Evolutionary conservation across 2,113 vertebrate species (phyloP), one percentile per base, ranked within the genome.

Genomic region (Toxotes chatareus): DNA sequence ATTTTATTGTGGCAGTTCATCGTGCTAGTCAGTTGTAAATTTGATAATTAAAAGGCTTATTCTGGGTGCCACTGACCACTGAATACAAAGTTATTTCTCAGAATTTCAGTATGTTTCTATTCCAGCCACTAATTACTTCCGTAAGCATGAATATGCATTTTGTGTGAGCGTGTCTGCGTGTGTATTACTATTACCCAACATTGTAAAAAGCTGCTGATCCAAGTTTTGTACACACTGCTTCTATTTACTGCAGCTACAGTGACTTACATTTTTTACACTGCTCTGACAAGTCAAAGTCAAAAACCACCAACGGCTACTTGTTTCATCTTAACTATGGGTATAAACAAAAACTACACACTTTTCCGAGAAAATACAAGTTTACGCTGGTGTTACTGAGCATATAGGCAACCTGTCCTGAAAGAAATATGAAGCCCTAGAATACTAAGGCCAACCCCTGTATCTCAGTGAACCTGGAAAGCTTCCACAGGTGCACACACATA

Each of bases 391-490:
- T 53, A 71, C 38, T 36, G 19, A 66, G 17, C 17, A 19, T 17
- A 14, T 4, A 17, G 63, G 5, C n/a, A 31, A 32, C 16, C 12
- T 13, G 31, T 6, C 5, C 42, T 14, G 56, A 3, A 17, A 12
- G 76, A 82, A 74, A 83, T 6, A 55, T 46, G 59, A 88, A 75
- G 69, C 44, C 19, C 3, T 11, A 6, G 27, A 40, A 71, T 61
- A 64, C 11, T 69, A 5, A 23, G 19, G 47, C 27, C 36, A 49
- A 32, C 73, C 66, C 7, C 11, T 59, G 55, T 56, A 65, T 70
- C 34, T 79, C 44, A 36, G 63, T 34, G 75, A 84, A 75, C 85
- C 66, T 87, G 69, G 72, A 87, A 79, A 66, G 55, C 72, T 64
- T 75, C 59, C 73, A 66, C 27, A 27, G 27, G 27, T 27, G 27